These are phyloP conservation scores for Callospermophilus lateralis DNA, from an alignment of 2,113 vertebrate species.

Conservation along the genomic window DNA sequence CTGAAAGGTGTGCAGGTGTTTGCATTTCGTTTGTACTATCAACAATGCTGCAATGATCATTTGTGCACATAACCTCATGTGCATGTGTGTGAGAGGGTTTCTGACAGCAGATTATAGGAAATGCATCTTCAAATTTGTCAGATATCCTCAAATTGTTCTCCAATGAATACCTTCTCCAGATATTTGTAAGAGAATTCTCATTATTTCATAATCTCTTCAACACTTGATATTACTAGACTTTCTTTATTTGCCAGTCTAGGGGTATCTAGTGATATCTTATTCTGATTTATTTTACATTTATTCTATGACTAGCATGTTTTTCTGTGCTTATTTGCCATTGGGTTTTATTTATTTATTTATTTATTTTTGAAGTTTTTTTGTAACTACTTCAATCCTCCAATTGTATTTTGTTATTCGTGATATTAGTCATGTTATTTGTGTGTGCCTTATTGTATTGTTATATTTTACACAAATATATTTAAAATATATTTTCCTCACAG, in stretches of 20 bases:
- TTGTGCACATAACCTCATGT: not conserved
- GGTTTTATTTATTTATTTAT: constrained; percentile 11
- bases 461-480: constrained; percentile 33
- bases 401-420: not conserved
- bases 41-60: not conserved
- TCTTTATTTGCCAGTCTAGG: not conserved
- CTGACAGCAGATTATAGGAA: not conserved
- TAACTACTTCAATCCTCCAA: not conserved
- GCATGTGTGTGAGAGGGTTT: not conserved
- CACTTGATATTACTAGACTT: not conserved
- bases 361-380: not conserved
- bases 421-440: not conserved
- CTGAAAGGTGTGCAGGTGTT: not conserved
- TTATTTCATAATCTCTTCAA: not conserved
- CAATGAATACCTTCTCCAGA: not conserved
- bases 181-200: not conserved
- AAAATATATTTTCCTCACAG: not conserved
- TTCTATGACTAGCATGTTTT: not conserved
- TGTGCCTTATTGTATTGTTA: not conserved
- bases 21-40: not conserved
- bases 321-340: not conserved
- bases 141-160: not conserved
- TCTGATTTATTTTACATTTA: constrained; percentile 21
- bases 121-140: not conserved
- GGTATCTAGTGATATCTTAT: not conserved